A percentile compares a stretch with the other conserved stretches of the same genome.
Conservation (phyloP, 2,888 invertebrate species). For the Drosophila pegasa region DNA sequence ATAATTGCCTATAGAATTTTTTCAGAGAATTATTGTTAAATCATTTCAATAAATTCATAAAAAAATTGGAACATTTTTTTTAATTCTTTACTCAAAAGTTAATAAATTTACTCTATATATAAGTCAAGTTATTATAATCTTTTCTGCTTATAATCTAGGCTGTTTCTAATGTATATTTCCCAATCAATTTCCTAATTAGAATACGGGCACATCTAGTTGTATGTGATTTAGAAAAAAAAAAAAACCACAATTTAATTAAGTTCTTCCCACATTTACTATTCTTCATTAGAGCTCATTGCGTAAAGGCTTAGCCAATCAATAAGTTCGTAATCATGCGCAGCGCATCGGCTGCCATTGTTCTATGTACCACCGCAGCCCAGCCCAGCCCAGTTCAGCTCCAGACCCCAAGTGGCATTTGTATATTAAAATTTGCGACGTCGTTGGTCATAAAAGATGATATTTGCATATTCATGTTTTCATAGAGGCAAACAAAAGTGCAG, state of each 20-base stretch:
- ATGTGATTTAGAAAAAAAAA: slow-evolving; percentile 4
- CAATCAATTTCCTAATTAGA: neutral
- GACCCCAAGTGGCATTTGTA: slow-evolving; percentile 46
- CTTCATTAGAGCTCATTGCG: slow-evolving; percentile 12
- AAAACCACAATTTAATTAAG: neutral
- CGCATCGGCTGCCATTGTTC: slow-evolving; percentile 25
- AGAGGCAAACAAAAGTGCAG: slow-evolving; percentile 60
- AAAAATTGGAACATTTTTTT: too few species aligned
- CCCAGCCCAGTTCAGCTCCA: neutral
- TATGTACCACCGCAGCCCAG: slow-evolving; percentile 5
- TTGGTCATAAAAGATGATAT: slow-evolving; percentile 60
- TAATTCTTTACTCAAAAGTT: neutral
- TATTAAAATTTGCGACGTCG: slow-evolving; percentile 58
- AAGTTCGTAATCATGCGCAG: slow-evolving; percentile 54
- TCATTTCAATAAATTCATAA: too few species aligned
- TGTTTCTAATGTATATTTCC: neutral
- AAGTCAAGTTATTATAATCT: neutral
- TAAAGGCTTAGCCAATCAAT: slow-evolving; percentile 58
- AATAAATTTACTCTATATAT: neutral
- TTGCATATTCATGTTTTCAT: slow-evolving; percentile 69
- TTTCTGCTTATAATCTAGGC: neutral
- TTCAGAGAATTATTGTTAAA: too few species aligned
- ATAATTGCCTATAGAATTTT: too few species aligned
- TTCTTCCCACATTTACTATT: slow-evolving; percentile 13
- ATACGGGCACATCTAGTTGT: neutral